These are phyloP conservation scores for Lithosia quadra DNA, from an alignment of 2,888 invertebrate species.

Conservation along the genomic window DNA sequence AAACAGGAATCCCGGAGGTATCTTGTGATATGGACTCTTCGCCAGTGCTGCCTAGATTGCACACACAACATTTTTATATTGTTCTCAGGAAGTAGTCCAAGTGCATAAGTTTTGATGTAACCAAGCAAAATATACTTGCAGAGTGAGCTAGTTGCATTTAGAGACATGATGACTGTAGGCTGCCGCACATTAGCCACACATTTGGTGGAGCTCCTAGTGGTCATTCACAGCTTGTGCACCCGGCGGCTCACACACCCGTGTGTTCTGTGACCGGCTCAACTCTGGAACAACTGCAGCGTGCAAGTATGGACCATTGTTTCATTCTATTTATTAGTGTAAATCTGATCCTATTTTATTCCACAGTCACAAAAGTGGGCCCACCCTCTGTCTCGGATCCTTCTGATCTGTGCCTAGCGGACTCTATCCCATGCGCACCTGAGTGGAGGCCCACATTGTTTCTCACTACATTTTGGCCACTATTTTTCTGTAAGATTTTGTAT, in stretches of 20 bases:
- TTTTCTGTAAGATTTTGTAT: not conserved
- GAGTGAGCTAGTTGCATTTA: slow-evolving; percentile 1
- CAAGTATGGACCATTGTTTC: not conserved
- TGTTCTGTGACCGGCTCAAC: not conserved
- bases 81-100: not conserved
- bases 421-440: not conserved
- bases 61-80: not conserved
- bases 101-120: not conserved
- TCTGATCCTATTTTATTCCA: not conserved
- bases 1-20: not conserved
- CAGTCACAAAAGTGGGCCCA: slow-evolving; percentile 9
- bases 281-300: not conserved
- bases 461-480: not conserved
- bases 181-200: not conserved
- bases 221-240: slow-evolving; percentile 20
- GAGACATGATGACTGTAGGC: not conserved
- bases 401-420: not conserved
- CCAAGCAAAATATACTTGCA: not conserved
- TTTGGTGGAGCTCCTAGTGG: not conserved
- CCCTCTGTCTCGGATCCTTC: not conserved
- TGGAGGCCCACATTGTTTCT: slow-evolving; percentile 9
- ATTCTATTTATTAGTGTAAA: slow-evolving; percentile 3
- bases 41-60: slow-evolving; percentile 4
- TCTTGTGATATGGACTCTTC: slow-evolving; percentile 8
- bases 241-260: not conserved